These are phyloP conservation scores for Aegotheles bennettii DNA, from an alignment of 2,113 vertebrate species.

Conservation along the genomic window DNA sequence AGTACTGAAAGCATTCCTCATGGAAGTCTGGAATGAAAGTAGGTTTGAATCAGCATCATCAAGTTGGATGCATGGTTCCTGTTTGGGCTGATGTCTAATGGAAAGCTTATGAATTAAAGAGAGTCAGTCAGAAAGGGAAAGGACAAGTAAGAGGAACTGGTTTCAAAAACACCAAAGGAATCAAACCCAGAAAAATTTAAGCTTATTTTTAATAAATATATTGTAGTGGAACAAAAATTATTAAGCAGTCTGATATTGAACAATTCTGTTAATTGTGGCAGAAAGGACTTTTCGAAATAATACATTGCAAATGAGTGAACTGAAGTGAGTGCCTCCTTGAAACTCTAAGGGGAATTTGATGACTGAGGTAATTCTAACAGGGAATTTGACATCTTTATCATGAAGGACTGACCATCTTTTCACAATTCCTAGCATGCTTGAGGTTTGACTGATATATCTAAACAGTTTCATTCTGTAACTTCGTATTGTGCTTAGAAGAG, in stretches of 20 bases:
- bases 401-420: background rate
- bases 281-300: background rate
- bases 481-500: background rate
- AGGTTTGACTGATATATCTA: background rate
- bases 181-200: background rate
- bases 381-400: background rate
- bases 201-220: background rate
- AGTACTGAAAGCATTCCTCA: slow-evolving; percentile 43
- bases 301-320: background rate
- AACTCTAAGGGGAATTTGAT: background rate
- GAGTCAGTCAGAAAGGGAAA: background rate
- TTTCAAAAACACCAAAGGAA: background rate
- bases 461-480: background rate
- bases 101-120: background rate
- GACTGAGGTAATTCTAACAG: background rate
- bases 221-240: background rate
- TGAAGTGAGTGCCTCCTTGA: background rate
- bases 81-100: background rate
- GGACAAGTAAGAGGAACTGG: background rate
- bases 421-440: background rate
- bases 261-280: background rate
- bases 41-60: slow-evolving; percentile 55
- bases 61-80: background rate
- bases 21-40: slow-evolving; percentile 54
- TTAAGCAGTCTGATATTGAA: background rate